phyloP scores from a whole-genome alignment of 2,797 vertebrate genomes.

The Pangasius djambal region DNA sequence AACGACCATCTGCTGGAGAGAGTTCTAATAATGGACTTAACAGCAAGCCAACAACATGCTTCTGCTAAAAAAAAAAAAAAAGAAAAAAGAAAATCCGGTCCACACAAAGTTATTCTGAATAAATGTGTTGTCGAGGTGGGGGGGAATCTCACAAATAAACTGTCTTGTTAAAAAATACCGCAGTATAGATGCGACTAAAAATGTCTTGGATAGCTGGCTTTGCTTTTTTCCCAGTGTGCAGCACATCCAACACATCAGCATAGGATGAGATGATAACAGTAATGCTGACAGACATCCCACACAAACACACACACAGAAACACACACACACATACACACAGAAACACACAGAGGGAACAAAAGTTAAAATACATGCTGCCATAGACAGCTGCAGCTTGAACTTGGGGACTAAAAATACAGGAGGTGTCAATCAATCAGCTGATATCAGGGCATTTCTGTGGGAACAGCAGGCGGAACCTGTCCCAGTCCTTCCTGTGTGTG shows the following conservation, averaged over 20 bases:
- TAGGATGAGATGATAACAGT: slow-evolving; percentile 58
- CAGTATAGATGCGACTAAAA: slow-evolving; percentile 24
- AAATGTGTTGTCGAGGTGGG: neutral
- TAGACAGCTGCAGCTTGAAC: slow-evolving; percentile 67
- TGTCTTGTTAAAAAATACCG: slow-evolving; percentile 21
- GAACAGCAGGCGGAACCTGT: slow-evolving; percentile 53
- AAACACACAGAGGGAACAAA: slow-evolving; percentile 40
- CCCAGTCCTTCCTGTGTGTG: slow-evolving; percentile 44
- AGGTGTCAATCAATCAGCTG: slow-evolving; percentile 66
- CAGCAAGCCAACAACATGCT: neutral
- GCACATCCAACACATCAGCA: slow-evolving; percentile 27
- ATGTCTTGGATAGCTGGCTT: slow-evolving; percentile 20
- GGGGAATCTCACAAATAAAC: slow-evolving; percentile 5
- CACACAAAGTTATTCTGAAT: slow-evolving; percentile 16
- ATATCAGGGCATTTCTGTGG: slow-evolving; percentile 45
- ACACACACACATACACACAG: slow-evolving; percentile 36
- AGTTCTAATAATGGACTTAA: slow-evolving; percentile 21
- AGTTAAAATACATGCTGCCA: slow-evolving; percentile 58
- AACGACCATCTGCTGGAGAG: neutral
- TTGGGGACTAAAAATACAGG: slow-evolving; percentile 67
- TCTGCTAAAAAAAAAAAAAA: neutral
- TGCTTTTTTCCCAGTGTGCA: slow-evolving; percentile 18
- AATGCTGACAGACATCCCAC: slow-evolving; percentile 44
- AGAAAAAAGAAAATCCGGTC: neutral
- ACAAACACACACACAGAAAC: slow-evolving; percentile 35